Percentiles rank a stretch among this genome's conserved stretches.
phyloP scores from a whole-genome alignment of 2,113 vertebrate genomes.

The Gila orcuttii region DNA sequence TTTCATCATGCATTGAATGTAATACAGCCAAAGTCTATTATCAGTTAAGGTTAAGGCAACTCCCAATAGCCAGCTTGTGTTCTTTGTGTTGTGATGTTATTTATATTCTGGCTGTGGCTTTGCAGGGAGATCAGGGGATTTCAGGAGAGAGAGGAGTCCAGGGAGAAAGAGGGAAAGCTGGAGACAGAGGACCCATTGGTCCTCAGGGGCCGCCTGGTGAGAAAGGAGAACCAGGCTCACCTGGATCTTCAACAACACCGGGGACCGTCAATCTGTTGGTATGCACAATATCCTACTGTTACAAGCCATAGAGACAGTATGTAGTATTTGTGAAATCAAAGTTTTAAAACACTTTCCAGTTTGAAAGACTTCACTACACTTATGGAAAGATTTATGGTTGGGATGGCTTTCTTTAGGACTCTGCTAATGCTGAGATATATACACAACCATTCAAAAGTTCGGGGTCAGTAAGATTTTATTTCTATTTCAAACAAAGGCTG shows the following conservation, averaged over 20 bases:
- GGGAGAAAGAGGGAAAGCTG: conserved; percentile 82
- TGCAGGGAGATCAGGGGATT: conserved; percentile 93
- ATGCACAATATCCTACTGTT: conserved; percentile 57
- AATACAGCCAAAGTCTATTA: background rate
- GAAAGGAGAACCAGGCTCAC: conserved; percentile 77
- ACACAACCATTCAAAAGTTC: background rate
- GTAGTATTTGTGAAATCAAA: background rate
- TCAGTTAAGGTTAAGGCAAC: background rate
- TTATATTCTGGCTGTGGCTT: conserved; percentile 22
- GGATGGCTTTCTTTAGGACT: background rate
- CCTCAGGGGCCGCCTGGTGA: conserved; percentile 82
- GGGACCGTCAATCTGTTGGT: conserved; percentile 72
- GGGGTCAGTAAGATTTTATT: background rate
- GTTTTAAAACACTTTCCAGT: background rate
- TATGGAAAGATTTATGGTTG: background rate
- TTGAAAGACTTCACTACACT: background rate
- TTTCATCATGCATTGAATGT: background rate
- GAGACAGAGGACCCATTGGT: conserved; percentile 78
- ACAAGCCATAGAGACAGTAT: background rate
- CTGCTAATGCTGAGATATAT: background rate
- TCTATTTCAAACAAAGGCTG: no score
- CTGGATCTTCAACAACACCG: conserved; percentile 80
- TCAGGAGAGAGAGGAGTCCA: conserved; percentile 88
- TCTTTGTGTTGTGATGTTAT: background rate
- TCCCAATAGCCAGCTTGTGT: background rate